Evolutionary conservation across 1,140 invertebrate genomes (phyloP).

Genomic region (Psilanteris sp.): DNA sequence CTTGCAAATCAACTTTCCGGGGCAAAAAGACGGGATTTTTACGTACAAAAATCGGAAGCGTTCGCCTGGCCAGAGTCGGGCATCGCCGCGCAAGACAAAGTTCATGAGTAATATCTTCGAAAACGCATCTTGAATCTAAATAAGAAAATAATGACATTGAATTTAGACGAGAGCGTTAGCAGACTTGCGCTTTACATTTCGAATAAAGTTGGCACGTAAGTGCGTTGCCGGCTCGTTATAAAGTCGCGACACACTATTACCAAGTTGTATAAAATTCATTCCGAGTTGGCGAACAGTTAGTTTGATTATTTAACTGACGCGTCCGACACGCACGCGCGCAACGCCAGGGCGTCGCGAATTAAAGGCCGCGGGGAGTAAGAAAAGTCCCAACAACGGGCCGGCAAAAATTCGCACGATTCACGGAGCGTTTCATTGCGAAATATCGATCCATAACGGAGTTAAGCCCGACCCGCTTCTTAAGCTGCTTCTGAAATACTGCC

Average conservation of each 20-base stretch:
- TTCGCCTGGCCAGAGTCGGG: no score
- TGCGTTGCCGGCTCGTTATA: slow-evolving; percentile 53
- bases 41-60: no score
- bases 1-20: slow-evolving; percentile 7
- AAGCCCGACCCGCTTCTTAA: slow-evolving; percentile 51
- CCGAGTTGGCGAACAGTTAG: slow-evolving; percentile 45
- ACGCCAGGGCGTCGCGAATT: no score
- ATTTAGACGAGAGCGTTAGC: slow-evolving; percentile 50
- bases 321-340: slow-evolving; percentile 5
- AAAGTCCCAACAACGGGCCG: no score
- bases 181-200: slow-evolving; percentile 34
- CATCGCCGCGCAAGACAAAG: slow-evolving; percentile 13
- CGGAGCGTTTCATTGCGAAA: slow-evolving; percentile 47
- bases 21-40: background rate
- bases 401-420: no score
- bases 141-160: slow-evolving; percentile 54
- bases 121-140: slow-evolving; percentile 42
- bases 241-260: slow-evolving; percentile 56
- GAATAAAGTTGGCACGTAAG: slow-evolving; percentile 39
- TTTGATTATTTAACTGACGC: slow-evolving; percentile 49
- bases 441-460: slow-evolving; percentile 54
- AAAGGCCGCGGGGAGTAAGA: no score
- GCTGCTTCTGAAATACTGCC: slow-evolving; percentile 52
- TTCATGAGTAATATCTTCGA: slow-evolving; percentile 20
- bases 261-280: slow-evolving; percentile 57